Percentiles rank a stretch among this genome's conserved stretches.
Conservation (phyloP, 2,888 invertebrate species). For the Cartodere bifasciata region DNA sequence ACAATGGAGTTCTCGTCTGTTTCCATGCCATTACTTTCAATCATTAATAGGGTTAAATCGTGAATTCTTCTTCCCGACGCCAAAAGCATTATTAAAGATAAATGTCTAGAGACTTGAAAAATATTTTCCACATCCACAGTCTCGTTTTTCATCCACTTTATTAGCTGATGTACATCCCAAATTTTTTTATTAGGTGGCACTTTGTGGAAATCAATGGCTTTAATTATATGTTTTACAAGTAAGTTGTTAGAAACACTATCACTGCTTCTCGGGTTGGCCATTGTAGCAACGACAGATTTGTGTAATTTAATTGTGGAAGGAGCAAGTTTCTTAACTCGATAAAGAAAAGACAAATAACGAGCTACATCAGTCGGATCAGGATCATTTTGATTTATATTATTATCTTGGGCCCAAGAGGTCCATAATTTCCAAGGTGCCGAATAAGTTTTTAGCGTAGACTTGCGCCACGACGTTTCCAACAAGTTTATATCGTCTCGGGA, state of each 20-base stretch:
- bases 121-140: not conserved
- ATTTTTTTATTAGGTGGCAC: not conserved
- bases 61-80: slow-evolving; percentile 3
- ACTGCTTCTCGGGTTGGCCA: not conserved
- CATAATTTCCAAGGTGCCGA: too few relatives aligned
- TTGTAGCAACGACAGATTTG: slow-evolving; percentile 1
- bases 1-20: not conserved
- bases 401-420: not conserved
- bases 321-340: too few relatives aligned
- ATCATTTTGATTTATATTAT: not conserved
- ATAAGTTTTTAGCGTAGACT: too few relatives aligned
- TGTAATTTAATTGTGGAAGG: slow-evolving; percentile 2
- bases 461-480: too few relatives aligned
- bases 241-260: not conserved
- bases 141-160: not conserved
- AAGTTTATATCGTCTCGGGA: not conserved
- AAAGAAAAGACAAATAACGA: not conserved
- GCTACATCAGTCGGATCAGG: not conserved
- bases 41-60: slow-evolving; percentile 1
- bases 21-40: not conserved
- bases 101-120: too few relatives aligned
- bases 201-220: not conserved
- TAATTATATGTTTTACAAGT: not conserved
- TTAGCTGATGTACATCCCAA: not conserved
- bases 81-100: too few relatives aligned